These are phyloP conservation scores for Danio choprae DNA, from an alignment of 2,797 vertebrate genomes.

Conservation along the genomic window DNA sequence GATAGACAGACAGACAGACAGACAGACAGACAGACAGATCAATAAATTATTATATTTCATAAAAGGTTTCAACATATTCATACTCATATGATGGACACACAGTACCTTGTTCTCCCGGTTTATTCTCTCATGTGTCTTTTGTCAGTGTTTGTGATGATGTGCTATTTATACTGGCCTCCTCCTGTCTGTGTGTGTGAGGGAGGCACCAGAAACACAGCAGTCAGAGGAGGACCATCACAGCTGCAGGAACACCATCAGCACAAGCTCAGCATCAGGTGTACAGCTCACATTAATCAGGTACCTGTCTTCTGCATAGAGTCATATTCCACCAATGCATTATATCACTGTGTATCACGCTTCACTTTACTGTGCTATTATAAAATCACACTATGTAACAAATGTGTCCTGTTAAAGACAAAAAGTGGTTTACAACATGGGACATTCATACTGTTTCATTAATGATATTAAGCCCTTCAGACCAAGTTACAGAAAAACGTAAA, in stretches of 20 bases:
- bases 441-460: too few species aligned
- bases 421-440: neutral
- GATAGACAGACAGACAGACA: neutral
- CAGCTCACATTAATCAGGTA: neutral
- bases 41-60: neutral
- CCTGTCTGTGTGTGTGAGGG: conserved; percentile 57
- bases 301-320: conserved; percentile 18
- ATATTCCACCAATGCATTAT: conserved; percentile 11
- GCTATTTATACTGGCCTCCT: conserved; percentile 74
- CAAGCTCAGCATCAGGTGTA: conserved; percentile 55
- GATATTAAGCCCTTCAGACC: too few species aligned
- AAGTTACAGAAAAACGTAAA: too few species aligned
- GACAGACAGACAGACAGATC: neutral
- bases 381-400: neutral
- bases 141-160: conserved; percentile 30
- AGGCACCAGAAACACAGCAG: conserved; percentile 55
- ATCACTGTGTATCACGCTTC: neutral
- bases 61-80: too few species aligned
- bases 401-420: neutral
- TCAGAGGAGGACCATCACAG: conserved; percentile 58
- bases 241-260: conserved; percentile 21
- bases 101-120: conserved; percentile 60
- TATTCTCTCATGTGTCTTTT: conserved; percentile 45
- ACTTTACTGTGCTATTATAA: neutral
- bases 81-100: too few species aligned